Conservation (phyloP, 2,888 invertebrate genomes). For the Rhyacophila evoluta region DNA sequence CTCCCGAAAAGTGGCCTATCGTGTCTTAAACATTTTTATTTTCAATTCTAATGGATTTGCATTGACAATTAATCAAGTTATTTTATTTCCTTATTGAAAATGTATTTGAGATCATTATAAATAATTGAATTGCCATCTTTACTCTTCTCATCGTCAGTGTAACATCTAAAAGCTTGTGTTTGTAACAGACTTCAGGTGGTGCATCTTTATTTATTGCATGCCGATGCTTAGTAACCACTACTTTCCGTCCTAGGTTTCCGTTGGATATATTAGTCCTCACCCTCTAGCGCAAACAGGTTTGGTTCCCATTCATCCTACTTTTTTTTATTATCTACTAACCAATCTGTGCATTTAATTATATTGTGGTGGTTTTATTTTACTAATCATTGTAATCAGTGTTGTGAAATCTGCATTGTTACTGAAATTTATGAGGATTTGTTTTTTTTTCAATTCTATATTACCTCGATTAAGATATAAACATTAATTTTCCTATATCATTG, state of each 20-base stretch:
- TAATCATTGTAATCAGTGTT: neutral
- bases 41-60: neutral
- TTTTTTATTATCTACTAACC: neutral
- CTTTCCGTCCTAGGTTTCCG: neutral
- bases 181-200: neutral
- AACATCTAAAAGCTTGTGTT: neutral
- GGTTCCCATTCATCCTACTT: neutral
- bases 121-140: neutral
- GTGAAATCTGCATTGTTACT: neutral
- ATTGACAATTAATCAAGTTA: neutral
- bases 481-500: too few relatives aligned
- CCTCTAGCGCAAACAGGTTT: neutral
- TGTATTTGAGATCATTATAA: neutral
- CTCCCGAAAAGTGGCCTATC: neutral
- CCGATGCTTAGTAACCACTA: neutral
- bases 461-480: too few relatives aligned
- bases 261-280: constrained; percentile 10
- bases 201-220: constrained; percentile 12
- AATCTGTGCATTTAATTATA: neutral
- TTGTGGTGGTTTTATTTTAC: neutral
- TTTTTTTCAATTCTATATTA: too few relatives aligned
- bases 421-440: too few relatives aligned
- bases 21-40: neutral
- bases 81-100: neutral
- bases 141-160: neutral